Evolutionary conservation across 2,888 invertebrate species (phyloP), one percentile per base, ranked within the genome.

Genomic region (Strigamia maritima): DNA sequence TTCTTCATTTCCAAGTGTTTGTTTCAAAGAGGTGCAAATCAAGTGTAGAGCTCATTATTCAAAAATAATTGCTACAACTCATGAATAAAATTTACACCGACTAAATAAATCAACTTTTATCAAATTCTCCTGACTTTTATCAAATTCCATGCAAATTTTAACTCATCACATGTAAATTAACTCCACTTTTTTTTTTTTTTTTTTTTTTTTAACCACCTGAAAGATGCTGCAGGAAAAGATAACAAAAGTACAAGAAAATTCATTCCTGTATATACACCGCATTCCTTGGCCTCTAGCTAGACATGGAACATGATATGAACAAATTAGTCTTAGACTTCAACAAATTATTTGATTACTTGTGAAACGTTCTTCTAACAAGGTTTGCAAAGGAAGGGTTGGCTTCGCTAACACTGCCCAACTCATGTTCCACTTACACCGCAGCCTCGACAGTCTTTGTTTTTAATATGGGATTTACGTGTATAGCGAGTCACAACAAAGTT

Each of bases 181-280:
- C 49, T 10, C 4, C n/a, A 14, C 40, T 7, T 40, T 40, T 40
- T 40, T 10, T 40, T 40, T 6, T n/a, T 49, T 10, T 10, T 49
- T 10, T 6, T 49, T 49, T n/a, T 49, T 49, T n/a, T 49, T n/a
- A 49, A 49, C 49, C n/a, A 10, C 49, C 4, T 49, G 49, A 49
- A 49, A 49, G 49, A 49, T 49, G 49, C 49, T 49, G 49, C 49
- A 49, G 49, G 49, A 49, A 40, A 49, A 49, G 49, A 49, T 49
- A 49, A 49, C 49, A 49, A n/a, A n/a, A 49, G 49, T 49, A n/a
- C 49, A 49, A 49, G 49, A 49, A 49, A 49, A 49, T 49, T 49
- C 49, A 49, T 49, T 2, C 4, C 49, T n/a, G 16, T 49, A n/a
- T 49, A n/a, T n/a, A n/a, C n/a, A 6, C 49, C n/a, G 8, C 31